A percentile compares a stretch with the other conserved stretches of the same genome.
Conservation (phyloP, 1,140 invertebrate genomes). For the Scylla paramamosain region DNA sequence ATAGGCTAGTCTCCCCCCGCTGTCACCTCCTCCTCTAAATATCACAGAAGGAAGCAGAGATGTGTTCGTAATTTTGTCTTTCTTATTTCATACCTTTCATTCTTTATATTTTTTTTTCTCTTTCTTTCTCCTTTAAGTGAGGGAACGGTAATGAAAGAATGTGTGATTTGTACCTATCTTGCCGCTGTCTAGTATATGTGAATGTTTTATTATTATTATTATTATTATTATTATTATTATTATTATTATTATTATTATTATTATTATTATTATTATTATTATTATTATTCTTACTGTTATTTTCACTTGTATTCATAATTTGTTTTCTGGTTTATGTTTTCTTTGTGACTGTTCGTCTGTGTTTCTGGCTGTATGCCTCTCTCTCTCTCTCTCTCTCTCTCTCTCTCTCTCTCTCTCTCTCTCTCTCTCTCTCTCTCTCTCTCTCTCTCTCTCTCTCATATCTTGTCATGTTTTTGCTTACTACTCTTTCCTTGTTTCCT, state of each 20-base stretch:
- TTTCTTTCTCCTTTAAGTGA: neutral
- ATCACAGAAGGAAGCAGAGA: too few relatives aligned
- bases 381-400: conserved; percentile 33
- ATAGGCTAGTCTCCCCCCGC: too few relatives aligned
- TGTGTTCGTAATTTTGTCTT: too few relatives aligned
- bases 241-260: neutral
- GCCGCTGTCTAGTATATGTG: neutral
- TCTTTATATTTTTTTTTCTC: neutral
- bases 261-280: neutral
- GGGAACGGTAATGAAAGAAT: too few relatives aligned
- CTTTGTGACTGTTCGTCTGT: neutral
- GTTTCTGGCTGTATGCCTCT: neutral
- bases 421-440: conserved; percentile 42
- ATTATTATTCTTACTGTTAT: neutral
- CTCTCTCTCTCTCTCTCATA: neutral
- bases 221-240: neutral
- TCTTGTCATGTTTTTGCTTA: neutral
- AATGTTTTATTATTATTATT: neutral
- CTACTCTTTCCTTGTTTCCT: neutral
- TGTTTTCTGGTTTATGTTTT: too few relatives aligned
- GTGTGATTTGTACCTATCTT: neutral
- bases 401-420: neutral
- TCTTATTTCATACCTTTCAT: too few relatives aligned
- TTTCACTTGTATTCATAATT: too few relatives aligned
- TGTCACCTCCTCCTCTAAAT: too few relatives aligned